Base-by-base conservation (phyloP, 2,888 invertebrate species). In the Latheticus oryzae region DNA sequence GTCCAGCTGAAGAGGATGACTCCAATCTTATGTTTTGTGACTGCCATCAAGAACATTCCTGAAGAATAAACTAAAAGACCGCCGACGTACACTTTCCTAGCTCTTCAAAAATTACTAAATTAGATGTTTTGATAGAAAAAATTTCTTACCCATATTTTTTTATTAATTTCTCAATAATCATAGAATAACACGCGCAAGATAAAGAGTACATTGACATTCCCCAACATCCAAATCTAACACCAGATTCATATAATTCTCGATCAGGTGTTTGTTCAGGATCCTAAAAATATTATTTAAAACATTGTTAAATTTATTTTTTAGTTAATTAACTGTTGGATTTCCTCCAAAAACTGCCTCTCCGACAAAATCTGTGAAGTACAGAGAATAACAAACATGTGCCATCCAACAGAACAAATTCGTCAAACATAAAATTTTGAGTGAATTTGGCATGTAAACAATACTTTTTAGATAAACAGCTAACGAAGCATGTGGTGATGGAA, bases 331-430 rank as follows among this genome's bases (percentile, higher is more conserved):
- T 73, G 85, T 86, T n/a, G 93, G 94, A 79, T 92, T 85, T 0
- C 95, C 95, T n/a, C 85, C 84, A 74, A 90, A 95, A 9, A 95
- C 93, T 5, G 92, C 88, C 78, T 95, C 93, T 0, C 93, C 95
- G 1, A 95, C 97, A 73, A 96, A 97, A 79, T 97, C 96, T 0
- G 97, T 97, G 77, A 97, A 97, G 78, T 96, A 97, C 3, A 97
- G 81, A 0, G 96, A 96, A 76, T 97, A 97, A 77, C 96, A 96
- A 32, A 97, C 95, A 68, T 97, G 91, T 0, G 96, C 94, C 95
- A 96, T 97, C 97, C 97, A 97, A 74, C 95, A 96, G 79, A 97
- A 97, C 21, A 97, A 83, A 81, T 97, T 97, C 7, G 97, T 97
- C 60, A 95, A 75, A 72, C 97, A 97, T 5, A 97, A 85, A 72